Conservation (phyloP, 2,797 vertebrate species). For the Eidolon dupreanum region DNA sequence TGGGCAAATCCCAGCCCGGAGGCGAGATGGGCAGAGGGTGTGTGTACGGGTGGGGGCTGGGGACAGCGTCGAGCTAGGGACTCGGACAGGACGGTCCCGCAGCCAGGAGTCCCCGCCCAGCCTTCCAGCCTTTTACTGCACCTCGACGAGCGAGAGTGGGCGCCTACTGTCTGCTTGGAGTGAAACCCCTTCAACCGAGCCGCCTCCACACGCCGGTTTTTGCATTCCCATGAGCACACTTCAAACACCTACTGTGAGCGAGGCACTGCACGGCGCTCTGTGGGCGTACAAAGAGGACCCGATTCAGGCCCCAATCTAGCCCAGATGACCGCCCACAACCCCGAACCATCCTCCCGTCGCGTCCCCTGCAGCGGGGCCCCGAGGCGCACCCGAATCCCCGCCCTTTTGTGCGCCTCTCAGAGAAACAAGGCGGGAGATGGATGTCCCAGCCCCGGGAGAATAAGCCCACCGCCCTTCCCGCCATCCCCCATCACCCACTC, state of each 20-base stretch:
- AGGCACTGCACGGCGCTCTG: background rate
- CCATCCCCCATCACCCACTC: constrained; percentile 81
- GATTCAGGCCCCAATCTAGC: background rate
- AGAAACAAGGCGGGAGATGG: background rate
- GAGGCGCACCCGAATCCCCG: background rate
- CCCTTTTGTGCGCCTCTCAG: constrained; percentile 69
- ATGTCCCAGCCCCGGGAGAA: background rate
- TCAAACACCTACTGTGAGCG: background rate
- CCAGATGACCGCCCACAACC: background rate
- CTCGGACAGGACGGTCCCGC: background rate
- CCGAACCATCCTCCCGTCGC: background rate
- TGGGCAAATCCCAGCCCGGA: background rate
- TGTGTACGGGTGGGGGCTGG: background rate
- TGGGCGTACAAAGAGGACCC: constrained; percentile 37
- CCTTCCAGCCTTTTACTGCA: background rate
- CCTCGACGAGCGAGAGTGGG: background rate
- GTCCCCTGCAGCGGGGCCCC: background rate
- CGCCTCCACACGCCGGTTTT: background rate
- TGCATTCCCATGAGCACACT: background rate
- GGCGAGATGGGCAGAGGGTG: background rate
- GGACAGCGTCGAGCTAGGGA: background rate
- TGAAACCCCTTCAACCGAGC: background rate
- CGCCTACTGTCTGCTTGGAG: background rate
- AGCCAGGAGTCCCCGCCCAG: background rate
- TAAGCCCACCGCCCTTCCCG: constrained; percentile 44